Conservation (phyloP, 2,888 invertebrate species). For the Machimus atricapillus region DNA sequence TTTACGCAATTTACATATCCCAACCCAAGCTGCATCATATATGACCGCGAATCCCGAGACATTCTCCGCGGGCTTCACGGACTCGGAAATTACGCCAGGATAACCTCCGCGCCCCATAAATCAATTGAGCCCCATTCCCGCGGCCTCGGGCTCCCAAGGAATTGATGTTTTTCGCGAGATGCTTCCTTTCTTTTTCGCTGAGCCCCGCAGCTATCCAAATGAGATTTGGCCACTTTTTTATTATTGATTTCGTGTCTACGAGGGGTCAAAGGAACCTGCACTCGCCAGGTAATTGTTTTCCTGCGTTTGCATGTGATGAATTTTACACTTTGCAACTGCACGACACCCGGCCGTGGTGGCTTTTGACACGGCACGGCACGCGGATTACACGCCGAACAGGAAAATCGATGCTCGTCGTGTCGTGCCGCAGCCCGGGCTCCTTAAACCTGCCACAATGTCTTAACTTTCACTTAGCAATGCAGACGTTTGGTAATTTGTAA, state of each 20-base stretch:
- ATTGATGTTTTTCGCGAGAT: not conserved
- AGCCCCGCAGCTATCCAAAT: not conserved
- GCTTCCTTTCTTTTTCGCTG: not conserved
- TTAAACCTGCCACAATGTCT: not conserved
- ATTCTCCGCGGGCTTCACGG: not conserved
- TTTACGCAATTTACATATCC: conserved; percentile 1
- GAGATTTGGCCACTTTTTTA: not conserved
- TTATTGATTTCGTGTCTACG: conserved; percentile 22
- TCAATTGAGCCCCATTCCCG: not conserved
- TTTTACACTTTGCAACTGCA: conserved; percentile 2
- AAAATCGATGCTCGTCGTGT: too few species aligned
- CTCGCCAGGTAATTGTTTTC: not conserved
- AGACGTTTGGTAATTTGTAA: not conserved
- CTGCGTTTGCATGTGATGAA: conserved; percentile 17
- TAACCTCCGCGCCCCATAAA: not conserved
- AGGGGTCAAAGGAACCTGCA: conserved; percentile 20
- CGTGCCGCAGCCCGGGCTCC: not conserved
- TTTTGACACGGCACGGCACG: not conserved
- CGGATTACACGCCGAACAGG: not conserved
- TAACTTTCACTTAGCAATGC: not conserved
- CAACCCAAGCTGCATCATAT: too few species aligned
- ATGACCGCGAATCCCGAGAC: not conserved
- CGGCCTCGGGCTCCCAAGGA: not conserved
- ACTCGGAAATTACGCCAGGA: not conserved
- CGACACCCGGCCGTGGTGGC: not conserved